Base-by-base conservation (phyloP, 2,113 vertebrate genomes). In the Hipposideros armiger region DNA sequence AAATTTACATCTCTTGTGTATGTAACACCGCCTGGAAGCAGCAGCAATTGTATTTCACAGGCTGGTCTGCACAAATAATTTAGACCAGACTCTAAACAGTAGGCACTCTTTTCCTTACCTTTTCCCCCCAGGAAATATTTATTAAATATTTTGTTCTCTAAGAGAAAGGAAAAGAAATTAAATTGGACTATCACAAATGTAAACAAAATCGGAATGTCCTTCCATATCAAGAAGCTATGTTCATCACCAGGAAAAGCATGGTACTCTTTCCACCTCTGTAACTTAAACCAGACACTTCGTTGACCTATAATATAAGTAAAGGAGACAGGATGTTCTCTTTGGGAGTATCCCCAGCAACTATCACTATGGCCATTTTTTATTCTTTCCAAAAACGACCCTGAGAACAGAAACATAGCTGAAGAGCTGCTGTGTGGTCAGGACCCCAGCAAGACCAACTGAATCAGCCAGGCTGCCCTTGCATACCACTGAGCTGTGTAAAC, bases 1-100 rank as follows among this genome's bases (percentile, higher is more conserved):
- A 98, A 98, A 98, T 97, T 98, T 94, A 97, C 95, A 67, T 97
- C 90, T 97, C 76, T 54, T 5, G 0, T 91, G 85, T 85, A 88
- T 97, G 95, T 98, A 98, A 98, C 98, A 83, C 92, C 28, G 22
- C 95, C 97, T 54, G 66, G 76, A 97, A 98, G 92, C 56, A 95
- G 42, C 83, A 96, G 78, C 89, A 90, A 90, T 83, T 97, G 76
- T 96, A 95, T 97, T 97, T 98, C 92, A 98, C 30, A 73, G 72
- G 20, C 47, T 89, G 32, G 69, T 93, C 92, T 93, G 52, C 20
- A 94, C 22, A 72, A 97, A 91, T 89, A 84, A 98, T 97, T 98
- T 96, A 89, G 96, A 84, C 8, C 14, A 95, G 19, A 70, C 95
- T 96, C 78, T 30, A 96, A 74, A 95, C 66, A 80, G 60, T 47